Evolutionary conservation across 1,140 invertebrate genomes (phyloP).

Genomic region (Trinorchestia longiramus): DNA sequence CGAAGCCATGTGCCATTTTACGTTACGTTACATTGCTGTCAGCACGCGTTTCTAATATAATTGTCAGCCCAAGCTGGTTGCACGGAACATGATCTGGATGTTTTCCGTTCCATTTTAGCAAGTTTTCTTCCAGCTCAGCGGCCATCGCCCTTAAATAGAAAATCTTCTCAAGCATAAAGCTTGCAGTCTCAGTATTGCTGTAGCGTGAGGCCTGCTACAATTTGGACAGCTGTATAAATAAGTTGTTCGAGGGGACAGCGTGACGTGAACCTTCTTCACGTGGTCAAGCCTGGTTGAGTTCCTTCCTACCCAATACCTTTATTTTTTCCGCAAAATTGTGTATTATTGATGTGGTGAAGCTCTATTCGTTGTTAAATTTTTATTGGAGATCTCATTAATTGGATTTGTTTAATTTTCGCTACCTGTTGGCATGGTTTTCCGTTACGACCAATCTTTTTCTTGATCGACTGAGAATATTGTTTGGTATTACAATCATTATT

Average conservation of each 20-base stretch:
- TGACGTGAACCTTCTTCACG: background rate
- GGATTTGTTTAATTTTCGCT: background rate
- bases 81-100: background rate
- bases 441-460: too few relatives aligned
- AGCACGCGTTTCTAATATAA: too few relatives aligned
- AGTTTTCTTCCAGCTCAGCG: background rate
- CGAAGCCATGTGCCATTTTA: too few relatives aligned
- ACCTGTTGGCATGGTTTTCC: too few relatives aligned
- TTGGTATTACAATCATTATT: background rate
- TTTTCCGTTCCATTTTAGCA: background rate
- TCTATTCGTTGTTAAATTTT: background rate
- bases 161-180: background rate
- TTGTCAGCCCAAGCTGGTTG: too few relatives aligned
- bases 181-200: background rate
- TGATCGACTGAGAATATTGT: too few relatives aligned
- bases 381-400: background rate
- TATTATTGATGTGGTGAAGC: background rate
- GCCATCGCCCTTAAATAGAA: background rate
- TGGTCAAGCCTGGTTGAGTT: background rate
- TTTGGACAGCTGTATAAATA: conserved; percentile 1
- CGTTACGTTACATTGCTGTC: too few relatives aligned
- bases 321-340: background rate
- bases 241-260: too few relatives aligned
- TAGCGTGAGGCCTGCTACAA: background rate
- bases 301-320: background rate